Conservation (phyloP, 2,113 vertebrate species). For the Erinaceus europaeus region DNA sequence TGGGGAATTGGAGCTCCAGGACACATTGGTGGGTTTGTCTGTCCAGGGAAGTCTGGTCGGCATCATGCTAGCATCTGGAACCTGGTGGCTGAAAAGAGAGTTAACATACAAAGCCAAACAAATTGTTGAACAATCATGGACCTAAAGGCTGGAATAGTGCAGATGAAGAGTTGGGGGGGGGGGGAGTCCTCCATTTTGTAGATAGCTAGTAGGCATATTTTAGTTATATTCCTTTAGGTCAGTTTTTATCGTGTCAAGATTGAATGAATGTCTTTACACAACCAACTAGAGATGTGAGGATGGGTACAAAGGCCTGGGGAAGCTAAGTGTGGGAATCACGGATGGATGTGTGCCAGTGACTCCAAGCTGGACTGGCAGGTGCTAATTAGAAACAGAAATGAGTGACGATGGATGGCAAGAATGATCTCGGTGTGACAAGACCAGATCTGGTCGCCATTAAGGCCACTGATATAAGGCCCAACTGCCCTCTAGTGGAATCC, state of each 20-base stretch:
- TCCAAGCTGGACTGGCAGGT: not conserved
- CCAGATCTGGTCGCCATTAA: not conserved
- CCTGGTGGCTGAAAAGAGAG: too few species aligned
- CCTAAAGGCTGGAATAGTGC: too few species aligned
- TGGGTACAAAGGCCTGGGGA: not conserved
- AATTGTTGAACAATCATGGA: too few species aligned
- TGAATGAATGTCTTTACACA: not conserved
- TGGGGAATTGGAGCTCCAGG: too few species aligned
- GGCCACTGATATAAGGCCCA: slow-evolving; percentile 57
- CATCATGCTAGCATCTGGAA: too few species aligned
- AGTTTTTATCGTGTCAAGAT: not conserved
- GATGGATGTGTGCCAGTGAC: not conserved
- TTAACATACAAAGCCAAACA: too few species aligned
- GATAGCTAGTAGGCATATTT: too few species aligned
- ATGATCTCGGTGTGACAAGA: not conserved
- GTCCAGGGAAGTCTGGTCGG: too few species aligned
- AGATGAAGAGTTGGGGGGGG: too few species aligned
- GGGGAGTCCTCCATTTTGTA: too few species aligned
- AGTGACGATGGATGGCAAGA: not conserved
- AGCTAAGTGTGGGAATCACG: not conserved
- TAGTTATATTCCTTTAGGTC: too few species aligned
- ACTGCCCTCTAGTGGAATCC: slow-evolving; percentile 73
- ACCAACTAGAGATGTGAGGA: not conserved
- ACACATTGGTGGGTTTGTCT: too few species aligned
- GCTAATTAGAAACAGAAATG: not conserved